phyloP scores from a whole-genome alignment of 2,797 vertebrate genomes.

The Xiphorhynchus erythropygius region DNA sequence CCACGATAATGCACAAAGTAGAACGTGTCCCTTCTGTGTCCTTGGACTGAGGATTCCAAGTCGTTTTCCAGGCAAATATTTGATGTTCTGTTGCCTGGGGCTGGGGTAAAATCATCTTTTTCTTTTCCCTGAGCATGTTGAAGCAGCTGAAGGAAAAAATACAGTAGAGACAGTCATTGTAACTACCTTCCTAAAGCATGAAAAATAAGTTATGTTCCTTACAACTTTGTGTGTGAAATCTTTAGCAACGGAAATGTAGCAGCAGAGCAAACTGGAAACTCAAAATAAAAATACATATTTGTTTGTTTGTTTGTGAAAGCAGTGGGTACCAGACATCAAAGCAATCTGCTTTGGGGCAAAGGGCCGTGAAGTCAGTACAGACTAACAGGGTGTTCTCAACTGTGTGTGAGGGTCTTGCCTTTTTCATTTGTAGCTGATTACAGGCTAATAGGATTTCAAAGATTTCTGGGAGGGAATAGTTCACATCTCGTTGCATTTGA shows the following conservation, averaged over 20 bases:
- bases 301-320: neutral
- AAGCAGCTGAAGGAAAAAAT: neutral
- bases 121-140: neutral
- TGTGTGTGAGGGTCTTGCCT: conserved; percentile 1
- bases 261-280: neutral
- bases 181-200: neutral
- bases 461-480: conserved; percentile 47
- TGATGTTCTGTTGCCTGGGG: conserved; percentile 15
- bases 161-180: neutral
- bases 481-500: conserved; percentile 24
- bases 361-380: neutral
- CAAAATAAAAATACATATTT: conserved; percentile 7
- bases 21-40: neutral
- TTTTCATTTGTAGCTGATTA: conserved; percentile 60
- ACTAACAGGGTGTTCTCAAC: neutral
- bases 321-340: neutral
- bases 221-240: neutral
- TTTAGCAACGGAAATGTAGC: neutral
- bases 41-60: neutral
- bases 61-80: conserved; percentile 12
- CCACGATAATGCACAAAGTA: neutral
- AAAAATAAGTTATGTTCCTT: neutral
- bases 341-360: conserved; percentile 1
- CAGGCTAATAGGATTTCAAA: conserved; percentile 57
- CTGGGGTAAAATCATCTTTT: neutral